These are phyloP conservation scores for Mugil cephalus DNA, from an alignment of 2,113 vertebrate species.

Conservation along the genomic window DNA sequence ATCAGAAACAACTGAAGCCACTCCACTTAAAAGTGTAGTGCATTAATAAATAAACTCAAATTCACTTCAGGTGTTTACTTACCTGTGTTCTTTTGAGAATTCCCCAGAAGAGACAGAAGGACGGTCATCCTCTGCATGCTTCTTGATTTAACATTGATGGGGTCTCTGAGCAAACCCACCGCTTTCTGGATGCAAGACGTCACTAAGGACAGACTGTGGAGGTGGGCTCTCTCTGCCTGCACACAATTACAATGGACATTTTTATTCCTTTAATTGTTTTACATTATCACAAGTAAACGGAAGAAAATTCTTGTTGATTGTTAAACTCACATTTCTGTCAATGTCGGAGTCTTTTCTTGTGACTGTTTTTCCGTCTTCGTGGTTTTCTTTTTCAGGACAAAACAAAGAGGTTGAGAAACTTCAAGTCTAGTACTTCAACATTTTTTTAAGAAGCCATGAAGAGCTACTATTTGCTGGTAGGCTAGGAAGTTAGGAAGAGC, in stretches of 20 bases:
- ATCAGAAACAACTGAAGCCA: neutral
- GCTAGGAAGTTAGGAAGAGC: no score
- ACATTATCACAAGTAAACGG: neutral
- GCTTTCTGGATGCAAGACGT: constrained; percentile 82
- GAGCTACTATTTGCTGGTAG: no score
- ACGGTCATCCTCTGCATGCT: constrained; percentile 73
- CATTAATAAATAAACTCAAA: neutral
- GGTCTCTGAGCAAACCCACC: constrained; percentile 78
- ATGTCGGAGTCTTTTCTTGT: neutral
- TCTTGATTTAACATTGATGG: constrained; percentile 35
- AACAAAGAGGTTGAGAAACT: neutral
- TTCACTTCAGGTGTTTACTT: constrained; percentile 55
- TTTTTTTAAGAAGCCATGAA: no score
- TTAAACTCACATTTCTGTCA: constrained; percentile 15
- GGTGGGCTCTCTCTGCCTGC: constrained; percentile 59
- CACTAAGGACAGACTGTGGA: constrained; percentile 75
- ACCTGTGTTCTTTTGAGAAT: neutral
- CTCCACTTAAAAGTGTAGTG: no score
- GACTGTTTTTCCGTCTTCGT: neutral
- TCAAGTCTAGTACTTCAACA: no score
- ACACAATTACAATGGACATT: neutral
- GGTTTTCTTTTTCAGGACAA: constrained; percentile 10
- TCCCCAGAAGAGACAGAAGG: constrained; percentile 75
- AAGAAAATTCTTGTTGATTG: no score
- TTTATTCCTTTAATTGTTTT: neutral